Percentiles rank a stretch among this genome's conserved stretches.
Conservation (phyloP, 2,888 invertebrate species). For the Drosophila borealis region DNA sequence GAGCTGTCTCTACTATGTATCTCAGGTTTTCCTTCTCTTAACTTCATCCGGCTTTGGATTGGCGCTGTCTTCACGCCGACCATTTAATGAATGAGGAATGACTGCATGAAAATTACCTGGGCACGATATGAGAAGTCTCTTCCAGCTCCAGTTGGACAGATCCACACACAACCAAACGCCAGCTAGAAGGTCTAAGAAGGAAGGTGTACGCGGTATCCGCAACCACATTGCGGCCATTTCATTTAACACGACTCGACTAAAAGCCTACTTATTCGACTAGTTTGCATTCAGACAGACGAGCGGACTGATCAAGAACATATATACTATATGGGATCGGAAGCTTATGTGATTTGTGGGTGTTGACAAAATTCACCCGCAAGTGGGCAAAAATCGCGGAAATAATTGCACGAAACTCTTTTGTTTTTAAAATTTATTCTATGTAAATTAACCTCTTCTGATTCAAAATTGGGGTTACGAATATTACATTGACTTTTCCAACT, state of each 20-base stretch:
- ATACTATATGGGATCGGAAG: too few relatives aligned
- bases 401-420: too few relatives aligned
- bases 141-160: conserved; percentile 8
- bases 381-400: too few relatives aligned
- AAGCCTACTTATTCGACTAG: background rate
- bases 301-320: too few relatives aligned
- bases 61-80: conserved; percentile 10
- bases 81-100: conserved; percentile 68
- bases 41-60: conserved; percentile 4
- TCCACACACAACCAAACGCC: conserved; percentile 5
- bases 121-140: conserved; percentile 41
- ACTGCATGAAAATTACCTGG: conserved; percentile 55
- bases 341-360: too few relatives aligned
- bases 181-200: background rate
- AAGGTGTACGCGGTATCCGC: conserved; percentile 9
- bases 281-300: too few relatives aligned
- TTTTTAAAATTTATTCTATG: too few relatives aligned
- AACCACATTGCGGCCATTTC: background rate
- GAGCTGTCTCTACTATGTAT: conserved; percentile 3
- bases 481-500: too few relatives aligned
- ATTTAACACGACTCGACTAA: background rate
- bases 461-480: too few relatives aligned
- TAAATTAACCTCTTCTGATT: too few relatives aligned
- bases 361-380: too few relatives aligned
- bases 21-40: conserved; percentile 1